A percentile compares a stretch with the other conserved stretches of the same genome.
Conservation (phyloP, 2,797 vertebrate genomes). For the Lithobates sylvaticus region DNA sequence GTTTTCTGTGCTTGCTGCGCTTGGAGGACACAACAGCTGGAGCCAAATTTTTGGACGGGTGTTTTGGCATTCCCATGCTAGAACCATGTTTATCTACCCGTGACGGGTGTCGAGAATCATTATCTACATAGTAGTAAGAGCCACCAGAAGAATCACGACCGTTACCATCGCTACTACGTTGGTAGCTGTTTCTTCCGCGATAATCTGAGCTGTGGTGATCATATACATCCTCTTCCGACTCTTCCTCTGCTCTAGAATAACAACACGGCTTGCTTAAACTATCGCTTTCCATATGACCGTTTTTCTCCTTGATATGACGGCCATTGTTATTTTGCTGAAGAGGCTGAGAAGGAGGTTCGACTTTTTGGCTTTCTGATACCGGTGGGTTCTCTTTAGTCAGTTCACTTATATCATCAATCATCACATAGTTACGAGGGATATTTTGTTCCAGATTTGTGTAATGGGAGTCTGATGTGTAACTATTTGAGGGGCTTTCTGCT, state of each 20-base stretch:
- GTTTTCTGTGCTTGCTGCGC: conserved; percentile 97
- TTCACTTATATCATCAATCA: conserved; percentile 99
- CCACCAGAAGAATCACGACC: conserved; percentile 81
- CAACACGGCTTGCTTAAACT: conserved; percentile 79
- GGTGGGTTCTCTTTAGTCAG: conserved; percentile 91
- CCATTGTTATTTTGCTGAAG: conserved; percentile 71
- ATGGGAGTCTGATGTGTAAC: conserved; percentile 87
- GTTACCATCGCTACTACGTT: conserved; percentile 84
- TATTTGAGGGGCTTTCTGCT: conserved; percentile 85
- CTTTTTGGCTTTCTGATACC: conserved; percentile 83
- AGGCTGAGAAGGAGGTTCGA: conserved; percentile 72
- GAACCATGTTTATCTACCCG: conserved; percentile 81
- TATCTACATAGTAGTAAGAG: conserved; percentile 84
- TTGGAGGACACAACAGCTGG: conserved; percentile 94
- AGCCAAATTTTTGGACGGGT: conserved; percentile 91
- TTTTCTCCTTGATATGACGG: conserved; percentile 81
- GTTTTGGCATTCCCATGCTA: conserved; percentile 82
- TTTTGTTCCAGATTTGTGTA: conserved; percentile 96
- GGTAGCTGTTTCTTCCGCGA: conserved; percentile 82
- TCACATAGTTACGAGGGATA: conserved; percentile 96
- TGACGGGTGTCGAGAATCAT: conserved; percentile 88
- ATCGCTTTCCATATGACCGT: conserved; percentile 78
- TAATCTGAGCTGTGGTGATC: conserved; percentile 86
- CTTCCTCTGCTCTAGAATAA: conserved; percentile 90
- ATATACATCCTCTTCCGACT: conserved; percentile 92